Base-by-base conservation (phyloP, 2,888 invertebrate genomes). In the Drosophila leonis region DNA sequence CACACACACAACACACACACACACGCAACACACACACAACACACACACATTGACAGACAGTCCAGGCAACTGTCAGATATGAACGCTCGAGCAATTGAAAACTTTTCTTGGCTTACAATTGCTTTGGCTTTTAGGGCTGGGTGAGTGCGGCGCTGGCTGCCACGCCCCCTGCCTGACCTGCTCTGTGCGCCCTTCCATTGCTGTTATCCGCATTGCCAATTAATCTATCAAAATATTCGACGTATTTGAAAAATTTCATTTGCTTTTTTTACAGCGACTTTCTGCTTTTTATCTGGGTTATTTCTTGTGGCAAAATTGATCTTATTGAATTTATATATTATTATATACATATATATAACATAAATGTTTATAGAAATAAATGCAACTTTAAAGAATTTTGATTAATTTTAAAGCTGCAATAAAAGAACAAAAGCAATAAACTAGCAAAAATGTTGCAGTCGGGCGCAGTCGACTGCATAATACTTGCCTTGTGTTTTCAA, bases 101-200 rank as follows among this genome's bases (percentile, higher is more conserved):
- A 83, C 65, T 83, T 83, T 88, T 67, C 83, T 76, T 65, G 49
- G 59, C 83, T 76, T 68, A 67, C 74, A 62, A 55, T 61, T 63
- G 59, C 64, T 39, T 55, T 66, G 56, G 54, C 51, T 54, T 15
- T 27, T 18, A 18, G 29, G 2, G 2, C 24, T 24, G 24, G 24
- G 2, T 2, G 2, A 24, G 24, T 24, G 24, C 4, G 24, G 24
- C 24, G 24, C 24, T 24, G 2, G 24, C 24, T 24, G 24, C 24
- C 24, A 24, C 24, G 24, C 41, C 13, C 15, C 27, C 18, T 12
- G 31, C n/a, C 33, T n/a, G 33, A n/a, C n/a, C 24, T 44, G 44
- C 7, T 24, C 29, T 15, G n/a, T n/a, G n/a, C n/a, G 35, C 15
- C 13, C 33, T n/a, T 29, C n/a, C 46, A 13, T 39, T 49, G 37